Base-by-base conservation (phyloP, 2,113 vertebrate genomes). In the Chloebia gouldiae region DNA sequence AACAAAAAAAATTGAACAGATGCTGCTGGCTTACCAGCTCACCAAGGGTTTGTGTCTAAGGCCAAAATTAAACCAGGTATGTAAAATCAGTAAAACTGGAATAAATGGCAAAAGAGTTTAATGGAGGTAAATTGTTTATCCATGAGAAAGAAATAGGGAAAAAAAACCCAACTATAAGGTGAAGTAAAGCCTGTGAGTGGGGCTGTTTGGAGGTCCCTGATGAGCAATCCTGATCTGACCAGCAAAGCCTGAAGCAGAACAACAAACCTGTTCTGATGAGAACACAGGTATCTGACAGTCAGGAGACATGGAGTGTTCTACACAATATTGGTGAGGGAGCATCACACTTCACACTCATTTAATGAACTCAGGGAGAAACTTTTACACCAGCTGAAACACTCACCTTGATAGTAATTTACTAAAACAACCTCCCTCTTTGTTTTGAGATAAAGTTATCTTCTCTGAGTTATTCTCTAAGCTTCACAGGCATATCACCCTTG, bases 91-190 rank as follows among this genome's bases (percentile, higher is more conserved):
- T 69, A 60, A 81, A 81, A 81, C 18, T 51, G 27, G 11, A 72
- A 23, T 7, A 80, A 80, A 56, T 54, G 3, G 13, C 7, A 40
- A 83, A 59, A 33, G 47, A 20, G 1, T 53, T 63, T 59, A 77
- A 69, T 45, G 7, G 9, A 45, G 28, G 7, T 53, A 4, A 85
- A 44, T 35, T 75, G 25, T 39, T 49, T 47, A 35, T 44, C 14
- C 27, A 51, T n/a, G 9, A 79, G 28, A 10, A 70, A 10, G 13
- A 81, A 85, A 88, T 0, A 11, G 0, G 1, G 2, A 5, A 3
- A 6, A 19, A 63, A n/a, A 45, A 0, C 1, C 2, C 42, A 27
- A 42, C 13, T 42, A 15, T 7, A 50, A 54, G 5, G 1, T 21
- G 33, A 69, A 78, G 3, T 37, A 57, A 75, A 79, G 12, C 10